Percentiles rank a stretch among this genome's conserved stretches.
Conservation (phyloP, 2,113 vertebrate species). For the Triplophysa siluroides region DNA sequence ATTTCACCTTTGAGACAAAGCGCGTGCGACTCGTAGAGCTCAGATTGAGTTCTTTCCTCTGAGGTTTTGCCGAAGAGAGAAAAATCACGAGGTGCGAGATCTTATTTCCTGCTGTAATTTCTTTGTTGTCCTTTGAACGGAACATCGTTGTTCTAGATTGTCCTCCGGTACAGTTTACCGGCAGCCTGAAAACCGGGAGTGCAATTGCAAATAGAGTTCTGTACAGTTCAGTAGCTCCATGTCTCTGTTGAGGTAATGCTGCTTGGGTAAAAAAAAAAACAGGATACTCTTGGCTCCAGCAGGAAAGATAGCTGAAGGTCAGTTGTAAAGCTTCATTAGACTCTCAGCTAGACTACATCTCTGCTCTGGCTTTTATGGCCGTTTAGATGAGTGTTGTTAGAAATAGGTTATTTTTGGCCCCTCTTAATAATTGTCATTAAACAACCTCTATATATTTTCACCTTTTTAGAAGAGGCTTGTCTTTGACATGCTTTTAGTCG, state of each 20-base stretch:
- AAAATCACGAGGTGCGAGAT: background rate
- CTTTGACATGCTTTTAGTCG: too few relatives aligned
- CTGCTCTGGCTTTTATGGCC: constrained; percentile 24
- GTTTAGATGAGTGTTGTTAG: constrained; percentile 34
- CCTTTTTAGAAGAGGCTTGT: too few relatives aligned
- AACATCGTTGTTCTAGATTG: background rate
- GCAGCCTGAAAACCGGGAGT: background rate
- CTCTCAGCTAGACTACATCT: constrained; percentile 21
- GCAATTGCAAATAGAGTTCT: background rate
- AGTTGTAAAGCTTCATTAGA: constrained; percentile 48
- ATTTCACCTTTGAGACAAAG: constrained; percentile 43
- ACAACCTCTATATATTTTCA: background rate
- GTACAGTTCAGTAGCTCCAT: background rate
- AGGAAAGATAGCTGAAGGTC: constrained; percentile 43
- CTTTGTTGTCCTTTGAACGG: background rate
- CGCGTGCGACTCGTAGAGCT: background rate
- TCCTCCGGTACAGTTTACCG: background rate
- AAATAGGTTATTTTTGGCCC: constrained; percentile 11
- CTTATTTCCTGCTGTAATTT: background rate
- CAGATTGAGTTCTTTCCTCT: constrained; percentile 8
- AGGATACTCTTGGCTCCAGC: constrained; percentile 8
- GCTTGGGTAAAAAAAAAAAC: too few relatives aligned
- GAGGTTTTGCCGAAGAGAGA: background rate
- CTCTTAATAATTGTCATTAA: constrained; percentile 11
- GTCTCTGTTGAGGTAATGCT: background rate